Conservation (phyloP, 2,797 vertebrate genomes). For the Acipenser ruthenus region DNA sequence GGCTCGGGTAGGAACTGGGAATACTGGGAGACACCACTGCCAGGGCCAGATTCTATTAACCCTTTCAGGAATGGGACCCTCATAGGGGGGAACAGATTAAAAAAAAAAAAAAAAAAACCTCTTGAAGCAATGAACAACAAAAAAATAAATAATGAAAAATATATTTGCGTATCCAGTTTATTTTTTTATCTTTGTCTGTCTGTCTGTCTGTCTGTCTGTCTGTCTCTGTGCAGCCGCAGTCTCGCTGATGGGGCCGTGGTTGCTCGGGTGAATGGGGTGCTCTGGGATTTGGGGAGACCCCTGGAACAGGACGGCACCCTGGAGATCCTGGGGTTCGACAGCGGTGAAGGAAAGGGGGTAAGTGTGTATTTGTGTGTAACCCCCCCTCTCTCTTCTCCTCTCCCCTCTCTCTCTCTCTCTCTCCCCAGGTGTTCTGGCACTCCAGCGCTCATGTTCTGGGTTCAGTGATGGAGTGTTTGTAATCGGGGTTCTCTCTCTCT, state of each 20-base stretch:
- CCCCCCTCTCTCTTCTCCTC: neutral
- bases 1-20: conserved; percentile 38
- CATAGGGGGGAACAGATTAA: no score
- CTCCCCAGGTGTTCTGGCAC: no score
- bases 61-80: no score
- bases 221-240: conserved; percentile 24
- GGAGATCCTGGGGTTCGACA: conserved; percentile 71
- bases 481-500: no score
- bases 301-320: conserved; percentile 67
- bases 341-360: conserved; percentile 70
- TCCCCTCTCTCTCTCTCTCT: neutral
- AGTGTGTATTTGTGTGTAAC: conserved; percentile 12
- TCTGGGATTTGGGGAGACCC: conserved; percentile 73
- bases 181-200: neutral
- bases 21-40: no score
- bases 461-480: no score
- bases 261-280: conserved; percentile 70
- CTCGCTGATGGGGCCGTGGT: conserved; percentile 52
- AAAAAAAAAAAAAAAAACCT: no score
- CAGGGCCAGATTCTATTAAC: no score
- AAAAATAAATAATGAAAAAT: no score
- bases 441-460: no score
- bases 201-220: neutral
- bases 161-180: no score
- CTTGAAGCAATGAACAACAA: no score